Conservation (phyloP, 2,113 vertebrate genomes). For the Planiliza haematocheilus region DNA sequence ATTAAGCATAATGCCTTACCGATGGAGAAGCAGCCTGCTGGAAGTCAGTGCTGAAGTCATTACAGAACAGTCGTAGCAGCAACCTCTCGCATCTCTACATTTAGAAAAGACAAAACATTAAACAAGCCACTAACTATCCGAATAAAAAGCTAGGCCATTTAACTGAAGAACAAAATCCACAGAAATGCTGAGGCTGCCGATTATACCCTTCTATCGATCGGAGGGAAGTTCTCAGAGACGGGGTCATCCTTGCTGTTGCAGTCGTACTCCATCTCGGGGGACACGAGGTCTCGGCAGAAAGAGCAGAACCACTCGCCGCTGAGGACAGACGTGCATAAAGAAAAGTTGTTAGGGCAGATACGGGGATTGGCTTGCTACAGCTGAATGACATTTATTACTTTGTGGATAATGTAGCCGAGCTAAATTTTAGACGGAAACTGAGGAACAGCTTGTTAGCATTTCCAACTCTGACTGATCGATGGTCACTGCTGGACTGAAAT, state of each 20-base stretch:
- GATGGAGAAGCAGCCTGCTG: slow-evolving; percentile 92
- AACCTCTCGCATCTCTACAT: slow-evolving; percentile 92
- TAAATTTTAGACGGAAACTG: too few relatives aligned
- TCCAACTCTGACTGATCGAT: too few relatives aligned
- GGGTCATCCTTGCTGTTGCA: slow-evolving; percentile 81
- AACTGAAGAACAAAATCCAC: not conserved
- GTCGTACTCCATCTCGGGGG: slow-evolving; percentile 92
- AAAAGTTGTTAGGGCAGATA: not conserved
- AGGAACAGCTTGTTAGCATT: too few relatives aligned
- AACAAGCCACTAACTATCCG: too few relatives aligned
- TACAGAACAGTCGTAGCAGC: slow-evolving; percentile 92
- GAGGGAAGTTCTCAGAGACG: slow-evolving; percentile 70
- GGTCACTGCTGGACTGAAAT: too few relatives aligned
- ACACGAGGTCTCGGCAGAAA: slow-evolving; percentile 88
- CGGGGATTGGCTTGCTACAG: not conserved
- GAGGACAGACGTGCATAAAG: slow-evolving; percentile 32
- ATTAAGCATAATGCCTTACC: slow-evolving; percentile 78
- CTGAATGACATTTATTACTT: too few relatives aligned
- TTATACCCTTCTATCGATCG: slow-evolving; percentile 87
- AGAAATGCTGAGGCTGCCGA: not conserved
- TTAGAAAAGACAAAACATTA: not conserved
- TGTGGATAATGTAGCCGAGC: too few relatives aligned
- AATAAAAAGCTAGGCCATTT: too few relatives aligned
- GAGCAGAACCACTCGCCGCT: slow-evolving; percentile 98
- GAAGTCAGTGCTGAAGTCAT: slow-evolving; percentile 95